phyloP scores from a whole-genome alignment of 1,140 invertebrate species.

The Heliconius eleuchia region DNA sequence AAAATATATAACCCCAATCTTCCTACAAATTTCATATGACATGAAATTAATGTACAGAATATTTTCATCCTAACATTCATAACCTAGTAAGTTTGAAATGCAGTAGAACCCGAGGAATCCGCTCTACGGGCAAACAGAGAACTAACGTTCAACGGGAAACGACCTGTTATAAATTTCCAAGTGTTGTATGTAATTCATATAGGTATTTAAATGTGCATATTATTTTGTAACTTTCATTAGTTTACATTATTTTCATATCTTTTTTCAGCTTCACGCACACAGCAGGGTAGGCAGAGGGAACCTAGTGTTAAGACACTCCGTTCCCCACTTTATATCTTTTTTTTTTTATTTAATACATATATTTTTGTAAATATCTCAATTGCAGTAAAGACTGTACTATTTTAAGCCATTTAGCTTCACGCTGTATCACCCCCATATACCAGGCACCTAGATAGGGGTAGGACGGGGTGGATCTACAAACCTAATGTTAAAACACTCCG shows the following conservation, averaged over 20 bases:
- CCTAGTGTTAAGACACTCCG: too few relatives aligned
- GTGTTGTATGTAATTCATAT: neutral
- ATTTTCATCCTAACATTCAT: conserved; percentile 19
- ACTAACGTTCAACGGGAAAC: neutral
- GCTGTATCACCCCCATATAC: too few relatives aligned
- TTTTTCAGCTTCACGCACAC: neutral
- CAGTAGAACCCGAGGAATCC: conserved; percentile 14
- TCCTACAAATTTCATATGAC: neutral
- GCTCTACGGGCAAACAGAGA: neutral
- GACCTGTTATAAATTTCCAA: neutral
- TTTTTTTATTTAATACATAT: neutral
- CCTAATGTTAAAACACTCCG: too few relatives aligned
- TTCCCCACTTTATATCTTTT: too few relatives aligned
- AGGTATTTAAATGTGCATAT: neutral
- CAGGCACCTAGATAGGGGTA: too few relatives aligned
- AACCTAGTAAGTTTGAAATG: conserved; percentile 19
- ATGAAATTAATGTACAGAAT: conserved; percentile 2
- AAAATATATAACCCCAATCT: neutral
- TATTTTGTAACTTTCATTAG: neutral
- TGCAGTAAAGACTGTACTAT: too few relatives aligned
- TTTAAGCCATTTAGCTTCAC: too few relatives aligned
- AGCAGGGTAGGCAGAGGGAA: too few relatives aligned
- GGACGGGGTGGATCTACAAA: too few relatives aligned
- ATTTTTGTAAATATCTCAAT: neutral
- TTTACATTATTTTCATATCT: neutral